phyloP scores from a whole-genome alignment of 2,888 invertebrate species.

The Pyrgus malvae region DNA sequence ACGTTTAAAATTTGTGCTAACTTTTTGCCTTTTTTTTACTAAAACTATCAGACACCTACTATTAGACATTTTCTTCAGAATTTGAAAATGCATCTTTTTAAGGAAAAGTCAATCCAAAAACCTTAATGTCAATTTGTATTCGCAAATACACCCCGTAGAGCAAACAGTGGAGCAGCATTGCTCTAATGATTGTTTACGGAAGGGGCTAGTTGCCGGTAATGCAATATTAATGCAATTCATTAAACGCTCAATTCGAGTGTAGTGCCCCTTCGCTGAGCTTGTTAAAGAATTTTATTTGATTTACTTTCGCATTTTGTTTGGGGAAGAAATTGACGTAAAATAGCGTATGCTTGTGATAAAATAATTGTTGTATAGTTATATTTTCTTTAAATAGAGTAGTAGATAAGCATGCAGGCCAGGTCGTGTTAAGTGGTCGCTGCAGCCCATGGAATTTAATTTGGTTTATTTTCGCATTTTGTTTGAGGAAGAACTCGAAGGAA shows the following conservation, averaged over 20 bases:
- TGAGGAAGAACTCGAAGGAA: conserved; percentile 14
- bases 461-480: conserved; percentile 31
- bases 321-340: conserved; percentile 14
- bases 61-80: not conserved
- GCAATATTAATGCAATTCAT: conserved; percentile 83
- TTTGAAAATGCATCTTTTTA: not conserved
- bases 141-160: conserved; percentile 71
- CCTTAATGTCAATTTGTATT: conserved; percentile 66
- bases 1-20: too few species aligned
- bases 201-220: conserved; percentile 76
- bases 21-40: too few species aligned
- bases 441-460: conserved; percentile 38
- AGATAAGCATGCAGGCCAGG: too few species aligned
- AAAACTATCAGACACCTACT: too few species aligned
- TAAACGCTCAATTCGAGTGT: conserved; percentile 74
- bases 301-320: conserved; percentile 28
- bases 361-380: too few species aligned
- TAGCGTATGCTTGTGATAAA: conserved; percentile 3
- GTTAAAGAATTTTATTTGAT: conserved; percentile 37
- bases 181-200: conserved; percentile 77
- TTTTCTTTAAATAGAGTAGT: too few species aligned
- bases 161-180: conserved; percentile 56
- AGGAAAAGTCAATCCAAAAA: conserved; percentile 27
- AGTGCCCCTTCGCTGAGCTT: conserved; percentile 40
- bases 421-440: too few species aligned